A percentile compares a stretch with the other conserved stretches of the same genome.
Conservation (phyloP, 37 sponge, comb jelly and placozoan genomes). For the Cliona cf. orientalis region DNA sequence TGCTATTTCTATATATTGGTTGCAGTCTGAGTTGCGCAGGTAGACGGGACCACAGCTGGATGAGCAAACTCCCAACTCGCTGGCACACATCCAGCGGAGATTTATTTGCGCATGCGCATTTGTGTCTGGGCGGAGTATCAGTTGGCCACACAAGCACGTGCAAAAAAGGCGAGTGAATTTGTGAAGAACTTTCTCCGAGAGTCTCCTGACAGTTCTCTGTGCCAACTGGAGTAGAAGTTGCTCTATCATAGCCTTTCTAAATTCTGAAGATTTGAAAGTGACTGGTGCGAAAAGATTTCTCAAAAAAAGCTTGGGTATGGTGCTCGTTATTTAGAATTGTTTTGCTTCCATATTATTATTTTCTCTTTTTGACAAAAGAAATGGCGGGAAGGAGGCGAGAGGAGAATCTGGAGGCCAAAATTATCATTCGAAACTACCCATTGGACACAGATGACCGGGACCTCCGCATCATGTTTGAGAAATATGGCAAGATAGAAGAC, state of each 20-base stretch:
- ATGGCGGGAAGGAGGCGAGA: constrained; percentile 21
- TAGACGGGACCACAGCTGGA: too few relatives aligned
- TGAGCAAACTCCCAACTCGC: too few relatives aligned
- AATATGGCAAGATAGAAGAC: constrained; percentile 73
- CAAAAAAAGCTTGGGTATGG: background rate
- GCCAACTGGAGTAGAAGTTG: background rate
- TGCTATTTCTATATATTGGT: too few relatives aligned
- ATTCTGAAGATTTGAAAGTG: background rate
- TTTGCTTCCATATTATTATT: background rate
- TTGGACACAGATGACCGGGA: constrained; percentile 41
- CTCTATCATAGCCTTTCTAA: too few relatives aligned
- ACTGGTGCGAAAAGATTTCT: background rate
- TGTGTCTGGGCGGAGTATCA: background rate
- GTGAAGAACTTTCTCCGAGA: constrained; percentile 20
- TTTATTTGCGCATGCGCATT: too few relatives aligned
- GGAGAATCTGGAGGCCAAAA: constrained; percentile 35
- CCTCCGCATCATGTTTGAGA: constrained; percentile 69
- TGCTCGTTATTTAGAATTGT: background rate
- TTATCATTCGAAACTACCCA: constrained; percentile 73
- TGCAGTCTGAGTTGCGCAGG: too few relatives aligned
- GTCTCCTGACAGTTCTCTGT: constrained; percentile 19
- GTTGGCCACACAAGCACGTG: constrained; percentile 7
- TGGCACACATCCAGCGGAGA: too few relatives aligned
- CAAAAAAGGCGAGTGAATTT: constrained; percentile 17
- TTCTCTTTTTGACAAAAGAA: background rate